These are phyloP conservation scores for Prunella fulvescens DNA, from an alignment of 2,113 vertebrate species.

Conservation along the genomic window DNA sequence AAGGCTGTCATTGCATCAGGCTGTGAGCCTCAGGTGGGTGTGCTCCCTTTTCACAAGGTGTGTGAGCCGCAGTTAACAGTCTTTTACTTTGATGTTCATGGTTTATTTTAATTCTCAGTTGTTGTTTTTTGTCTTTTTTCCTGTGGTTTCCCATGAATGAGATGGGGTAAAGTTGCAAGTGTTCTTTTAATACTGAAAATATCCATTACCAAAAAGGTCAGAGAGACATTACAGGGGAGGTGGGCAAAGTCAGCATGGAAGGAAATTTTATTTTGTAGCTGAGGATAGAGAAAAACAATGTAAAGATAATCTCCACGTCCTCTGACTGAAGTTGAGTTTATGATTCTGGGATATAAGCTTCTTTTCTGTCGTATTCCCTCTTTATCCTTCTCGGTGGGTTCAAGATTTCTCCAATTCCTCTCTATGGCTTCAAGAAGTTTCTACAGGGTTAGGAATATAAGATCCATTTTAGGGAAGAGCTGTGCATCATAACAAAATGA, in stretches of 20 bases:
- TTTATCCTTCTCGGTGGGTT: neutral
- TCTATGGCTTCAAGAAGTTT: neutral
- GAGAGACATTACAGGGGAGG: neutral
- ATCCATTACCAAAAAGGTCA: neutral
- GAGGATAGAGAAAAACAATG: neutral
- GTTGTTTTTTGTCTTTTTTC: neutral
- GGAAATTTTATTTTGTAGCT: neutral
- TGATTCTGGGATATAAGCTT: neutral
- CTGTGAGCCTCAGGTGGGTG: fast-evolving
- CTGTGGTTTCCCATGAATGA: neutral
- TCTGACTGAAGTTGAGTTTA: neutral
- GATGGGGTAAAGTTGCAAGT: neutral
- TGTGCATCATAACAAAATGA: neutral
- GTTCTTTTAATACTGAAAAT: neutral
- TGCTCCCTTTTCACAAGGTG: neutral
- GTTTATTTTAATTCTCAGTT: neutral
- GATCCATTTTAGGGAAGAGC: neutral
- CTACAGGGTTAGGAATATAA: neutral
- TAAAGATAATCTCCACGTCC: neutral
- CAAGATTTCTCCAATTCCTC: neutral
- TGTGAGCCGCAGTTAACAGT: neutral
- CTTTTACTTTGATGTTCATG: neutral
- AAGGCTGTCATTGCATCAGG: neutral
- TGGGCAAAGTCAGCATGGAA: neutral
- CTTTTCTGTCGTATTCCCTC: neutral